Conservation (phyloP, 2,888 invertebrate species). For the Ceraclea dissimilis region DNA sequence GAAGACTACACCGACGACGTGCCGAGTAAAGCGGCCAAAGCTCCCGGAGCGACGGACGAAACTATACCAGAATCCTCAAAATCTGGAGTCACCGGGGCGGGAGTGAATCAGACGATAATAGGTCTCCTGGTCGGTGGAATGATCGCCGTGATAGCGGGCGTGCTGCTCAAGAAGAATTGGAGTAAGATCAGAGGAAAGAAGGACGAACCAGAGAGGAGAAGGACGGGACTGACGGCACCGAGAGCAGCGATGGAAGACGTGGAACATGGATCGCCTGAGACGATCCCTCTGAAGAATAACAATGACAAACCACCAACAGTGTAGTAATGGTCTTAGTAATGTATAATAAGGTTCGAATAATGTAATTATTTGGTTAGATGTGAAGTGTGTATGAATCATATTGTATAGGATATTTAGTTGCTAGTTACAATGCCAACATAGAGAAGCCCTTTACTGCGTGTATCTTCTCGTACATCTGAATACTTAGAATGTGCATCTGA, state of each 20-base stretch:
- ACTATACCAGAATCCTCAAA: conserved; percentile 11
- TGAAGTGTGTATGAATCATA: too few relatives aligned
- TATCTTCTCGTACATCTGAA: too few relatives aligned
- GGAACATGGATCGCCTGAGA: conserved; percentile 34
- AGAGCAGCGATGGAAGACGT: conserved; percentile 35
- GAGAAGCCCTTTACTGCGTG: too few relatives aligned
- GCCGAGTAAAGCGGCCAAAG: not conserved
- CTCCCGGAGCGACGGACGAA: not conserved
- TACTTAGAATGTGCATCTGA: too few relatives aligned
- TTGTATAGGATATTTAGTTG: too few relatives aligned
- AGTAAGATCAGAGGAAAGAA: conserved; percentile 40
- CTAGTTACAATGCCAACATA: too few relatives aligned
- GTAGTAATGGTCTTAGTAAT: not conserved
- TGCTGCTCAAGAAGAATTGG: conserved; percentile 51
- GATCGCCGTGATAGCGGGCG: conserved; percentile 45
- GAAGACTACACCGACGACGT: not conserved
- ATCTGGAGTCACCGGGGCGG: conserved; percentile 30
- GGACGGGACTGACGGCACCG: conserved; percentile 28
- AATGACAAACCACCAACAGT: conserved; percentile 8
- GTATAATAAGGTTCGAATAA: too few relatives aligned
- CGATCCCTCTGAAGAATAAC: conserved; percentile 14
- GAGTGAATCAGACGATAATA: conserved; percentile 48
- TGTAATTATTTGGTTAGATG: too few relatives aligned
- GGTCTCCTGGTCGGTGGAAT: conserved; percentile 48
- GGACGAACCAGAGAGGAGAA: conserved; percentile 38